Evolutionary conservation across 2,888 invertebrate genomes (phyloP), one percentile per base, ranked within the genome.

Genomic region (Metacarcinus magister): DNA sequence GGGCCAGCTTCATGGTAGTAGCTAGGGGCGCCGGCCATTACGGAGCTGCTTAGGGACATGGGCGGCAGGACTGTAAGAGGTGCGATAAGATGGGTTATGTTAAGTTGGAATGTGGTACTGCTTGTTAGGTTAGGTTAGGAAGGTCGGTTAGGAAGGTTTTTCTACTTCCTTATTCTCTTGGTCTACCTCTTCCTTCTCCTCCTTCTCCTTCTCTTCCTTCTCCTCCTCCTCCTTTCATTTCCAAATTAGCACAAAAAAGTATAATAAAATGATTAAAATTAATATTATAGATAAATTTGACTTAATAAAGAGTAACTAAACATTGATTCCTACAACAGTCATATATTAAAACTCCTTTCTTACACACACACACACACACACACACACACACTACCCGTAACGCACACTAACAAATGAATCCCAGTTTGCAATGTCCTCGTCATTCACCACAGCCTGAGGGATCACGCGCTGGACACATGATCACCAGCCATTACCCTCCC

Each of bases 1-100:
- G 98, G 98, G 96, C 97, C 98, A 97, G 98, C 98, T 97, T 98
- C 98, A 95, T 98, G 98, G 97, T 98, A 97, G 96, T 97, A 97
- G 94, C 97, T 97, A 48, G 97, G 97, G 67, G 97, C 97, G 19
- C 95, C 94, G 28, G 95, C 96, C 96, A 97, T 97, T 54, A 95
- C 97, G 8, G 96, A 95, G 87, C 96, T 96, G 91, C 96, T 96
- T 23, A 96, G 95, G 44, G 97, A 96, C 96, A 96, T 96, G 13
- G 97, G 96, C 60, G 97, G 97, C 92, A 96, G 89, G 87, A 97
- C 96, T 96, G 97, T 39, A 32, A 93, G 82, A 32, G 82, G 82
- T 7, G 32, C 8, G 32, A 28, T 7, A 23, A 2, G 13, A 23
- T 5, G 13, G 67, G 54, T 10, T 54, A n/a, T 4, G 75, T 75